Evolutionary conservation across 2,888 invertebrate species (phyloP), one percentile per base, ranked within the genome.

Genomic region (Yponomeuta cagnagella): DNA sequence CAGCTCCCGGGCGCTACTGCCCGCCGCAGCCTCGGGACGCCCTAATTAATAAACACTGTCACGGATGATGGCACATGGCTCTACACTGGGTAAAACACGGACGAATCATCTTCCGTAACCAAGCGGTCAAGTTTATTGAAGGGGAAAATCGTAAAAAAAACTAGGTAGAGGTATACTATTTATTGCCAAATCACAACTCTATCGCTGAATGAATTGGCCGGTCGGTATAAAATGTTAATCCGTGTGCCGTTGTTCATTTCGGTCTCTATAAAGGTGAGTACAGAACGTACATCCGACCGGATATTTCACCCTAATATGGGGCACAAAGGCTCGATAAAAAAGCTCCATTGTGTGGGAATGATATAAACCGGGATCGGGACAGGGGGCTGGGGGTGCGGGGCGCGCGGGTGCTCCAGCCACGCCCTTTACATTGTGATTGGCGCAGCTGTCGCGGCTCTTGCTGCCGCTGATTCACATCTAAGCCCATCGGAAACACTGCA

Each of bases 341-440:
- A 89, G 84, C 82, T 82, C 88, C 84, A 90, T 92, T 91, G 90
- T 90, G 84, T 81, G 82, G 86, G 88, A 75, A 74, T 75, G 89
- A 88, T 87, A 88, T 89, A 88, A 90, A 89, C 86, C 87, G 80
- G 85, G 87, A 86, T 86, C 82, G 80, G 78, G 79, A 78, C 83
- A 80, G 83, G 82, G 65, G 74, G 76, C 76, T 77, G 80, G 77
- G 77, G 69, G 75, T 72, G 71, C 77, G 75, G 74, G 76, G 77
- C 75, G 80, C 79, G 76, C 43, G 80, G 78, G 81, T 82, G 81
- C 79, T 76, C 73, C 80, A 74, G 77, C 85, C 90, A 88, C 90
- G 90, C 91, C 92, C 86, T 81, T 81, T 83, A 84, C 85, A 90
- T 91, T 90, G 92, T 91, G 92, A 92, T 92, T 92, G 91, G 91